phyloP scores from a whole-genome alignment of 2,888 invertebrate genomes.

The Camptogramma bilineatum region DNA sequence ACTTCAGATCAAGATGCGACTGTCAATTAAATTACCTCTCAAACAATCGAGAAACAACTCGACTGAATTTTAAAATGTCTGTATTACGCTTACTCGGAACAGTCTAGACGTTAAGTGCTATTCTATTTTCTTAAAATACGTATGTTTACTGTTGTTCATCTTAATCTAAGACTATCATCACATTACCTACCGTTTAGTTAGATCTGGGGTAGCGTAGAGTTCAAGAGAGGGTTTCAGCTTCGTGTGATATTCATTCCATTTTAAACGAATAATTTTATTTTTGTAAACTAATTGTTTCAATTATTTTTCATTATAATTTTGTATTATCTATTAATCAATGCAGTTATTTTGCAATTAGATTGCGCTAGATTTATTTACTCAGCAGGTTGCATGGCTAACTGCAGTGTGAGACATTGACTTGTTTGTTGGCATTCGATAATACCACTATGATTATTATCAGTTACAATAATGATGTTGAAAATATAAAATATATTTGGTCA shows the following conservation, averaged over 20 bases:
- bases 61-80: slow-evolving; percentile 80
- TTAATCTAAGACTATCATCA: slow-evolving; percentile 60
- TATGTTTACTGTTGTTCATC: slow-evolving; percentile 68
- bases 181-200: slow-evolving; percentile 43
- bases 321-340: slow-evolving; percentile 38
- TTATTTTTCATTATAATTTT: slow-evolving; percentile 38
- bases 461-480: slow-evolving; percentile 55
- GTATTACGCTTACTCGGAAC: slow-evolving; percentile 85
- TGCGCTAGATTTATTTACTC: slow-evolving; percentile 74
- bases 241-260: slow-evolving; percentile 84
- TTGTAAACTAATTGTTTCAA: slow-evolving; percentile 52
- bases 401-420: slow-evolving; percentile 79
- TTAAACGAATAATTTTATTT: slow-evolving; percentile 62
- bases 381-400: slow-evolving; percentile 36
- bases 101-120: slow-evolving; percentile 83
- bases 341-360: slow-evolving; percentile 78
- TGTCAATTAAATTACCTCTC: slow-evolving; percentile 74
- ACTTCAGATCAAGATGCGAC: slow-evolving; percentile 50
- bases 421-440: slow-evolving; percentile 48
- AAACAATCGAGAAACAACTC: slow-evolving; percentile 78
- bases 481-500: slow-evolving; percentile 58
- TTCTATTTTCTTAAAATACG: slow-evolving; percentile 83
- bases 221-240: slow-evolving; percentile 73
- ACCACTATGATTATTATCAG: slow-evolving; percentile 38
- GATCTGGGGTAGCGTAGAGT: slow-evolving; percentile 47